Evolutionary conservation across 2,113 vertebrate genomes (phyloP).

Genomic region (Petrocephalus zakoni): DNA sequence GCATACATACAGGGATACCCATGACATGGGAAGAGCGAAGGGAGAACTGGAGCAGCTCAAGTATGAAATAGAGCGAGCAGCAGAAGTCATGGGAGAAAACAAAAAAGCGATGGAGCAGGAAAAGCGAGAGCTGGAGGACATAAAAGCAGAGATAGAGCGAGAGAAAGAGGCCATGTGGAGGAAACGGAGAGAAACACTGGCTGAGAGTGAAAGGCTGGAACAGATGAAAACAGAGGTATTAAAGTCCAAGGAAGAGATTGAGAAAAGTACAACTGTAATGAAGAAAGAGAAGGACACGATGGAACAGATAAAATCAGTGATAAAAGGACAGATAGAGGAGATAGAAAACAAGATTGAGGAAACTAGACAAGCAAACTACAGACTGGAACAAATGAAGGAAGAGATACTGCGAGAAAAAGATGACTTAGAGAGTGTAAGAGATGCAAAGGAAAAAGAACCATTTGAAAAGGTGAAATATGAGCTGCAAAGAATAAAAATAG

Average conservation of each 20-base stretch:
- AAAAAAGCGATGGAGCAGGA: constrained; percentile 21
- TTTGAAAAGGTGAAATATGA: constrained; percentile 22
- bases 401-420: constrained; percentile 20
- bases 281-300: constrained; percentile 18
- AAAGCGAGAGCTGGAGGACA: constrained; percentile 18
- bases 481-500: constrained; percentile 15
- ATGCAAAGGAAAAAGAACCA: constrained; percentile 4
- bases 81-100: constrained; percentile 22
- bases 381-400: constrained; percentile 8
- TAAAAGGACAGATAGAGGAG: constrained; percentile 14
- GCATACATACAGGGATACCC: constrained; percentile 32
- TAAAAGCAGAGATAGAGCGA: constrained; percentile 15
- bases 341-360: constrained; percentile 15
- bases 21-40: constrained; percentile 38
- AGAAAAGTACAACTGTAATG: constrained; percentile 3
- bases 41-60: constrained; percentile 33
- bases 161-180: constrained; percentile 14
- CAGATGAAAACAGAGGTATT: constrained; percentile 9
- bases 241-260: constrained; percentile 19
- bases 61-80: constrained; percentile 23
- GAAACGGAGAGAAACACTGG: neutral
- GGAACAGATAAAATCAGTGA: constrained; percentile 22
- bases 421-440: neutral
- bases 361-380: constrained; percentile 8
- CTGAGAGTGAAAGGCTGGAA: constrained; percentile 12